Conservation (phyloP, 2,888 invertebrate species). For the Hyppa rectilinea region DNA sequence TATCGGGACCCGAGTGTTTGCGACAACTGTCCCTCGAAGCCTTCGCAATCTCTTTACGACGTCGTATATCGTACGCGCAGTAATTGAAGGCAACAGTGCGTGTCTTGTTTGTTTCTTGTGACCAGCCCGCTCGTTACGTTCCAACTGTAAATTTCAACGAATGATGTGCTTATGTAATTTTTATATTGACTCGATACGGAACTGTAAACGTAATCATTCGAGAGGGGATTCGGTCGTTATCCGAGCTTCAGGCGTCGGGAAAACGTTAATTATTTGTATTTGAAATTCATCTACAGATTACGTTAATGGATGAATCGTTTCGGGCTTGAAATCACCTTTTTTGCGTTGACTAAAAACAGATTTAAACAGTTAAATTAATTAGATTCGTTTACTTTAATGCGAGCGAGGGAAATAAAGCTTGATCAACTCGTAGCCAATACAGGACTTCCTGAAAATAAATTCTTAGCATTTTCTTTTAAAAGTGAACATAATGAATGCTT, state of each 20-base stretch:
- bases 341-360: slow-evolving; percentile 29
- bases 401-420: slow-evolving; percentile 17
- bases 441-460: slow-evolving; percentile 13
- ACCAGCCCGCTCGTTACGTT: slow-evolving; percentile 72
- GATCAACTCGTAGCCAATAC: slow-evolving; percentile 10
- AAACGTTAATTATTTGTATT: slow-evolving; percentile 49
- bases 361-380: slow-evolving; percentile 48
- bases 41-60: slow-evolving; percentile 72
- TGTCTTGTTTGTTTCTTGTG: slow-evolving; percentile 75
- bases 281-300: slow-evolving; percentile 48
- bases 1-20: slow-evolving; percentile 53
- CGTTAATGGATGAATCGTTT: slow-evolving; percentile 48
- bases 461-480: slow-evolving; percentile 14
- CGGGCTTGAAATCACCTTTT: slow-evolving; percentile 37
- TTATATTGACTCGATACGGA: slow-evolving; percentile 52
- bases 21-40: slow-evolving; percentile 50
- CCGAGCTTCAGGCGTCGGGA: slow-evolving; percentile 29
- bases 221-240: slow-evolving; percentile 44
- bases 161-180: slow-evolving; percentile 64
- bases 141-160: slow-evolving; percentile 73
- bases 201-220: slow-evolving; percentile 50
- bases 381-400: slow-evolving; percentile 38
- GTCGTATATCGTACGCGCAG: slow-evolving; percentile 71
- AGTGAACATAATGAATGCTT: slow-evolving; percentile 28
- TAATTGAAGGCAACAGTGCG: slow-evolving; percentile 79